Base-by-base conservation (phyloP, 2,797 vertebrate genomes). In the Danio choprae region DNA sequence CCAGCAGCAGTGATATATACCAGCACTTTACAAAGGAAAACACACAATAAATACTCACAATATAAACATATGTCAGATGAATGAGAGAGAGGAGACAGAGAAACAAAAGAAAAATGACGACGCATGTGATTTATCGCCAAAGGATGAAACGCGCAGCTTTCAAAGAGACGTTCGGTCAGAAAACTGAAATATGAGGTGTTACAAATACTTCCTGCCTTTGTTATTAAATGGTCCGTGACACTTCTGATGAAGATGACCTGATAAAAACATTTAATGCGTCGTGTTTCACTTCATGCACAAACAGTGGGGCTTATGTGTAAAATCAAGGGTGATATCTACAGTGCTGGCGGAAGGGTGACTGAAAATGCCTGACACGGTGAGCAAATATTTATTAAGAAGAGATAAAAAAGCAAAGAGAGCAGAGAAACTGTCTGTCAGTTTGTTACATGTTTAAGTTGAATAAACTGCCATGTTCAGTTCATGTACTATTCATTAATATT, bases 101-200 rank as follows among this genome's bases (percentile, higher is more conserved):
- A 77, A 38, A 73, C 69, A 56, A 78, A 41, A 22, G 59, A 68
- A 60, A 82, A 64, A 80, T 77, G 69, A 73, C 16, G 50, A 65
- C 16, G 64, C 18, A n/a, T 84, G 72, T 67, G 88, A 86, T 86
- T 83, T 88, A 88, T 85, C 79, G 83, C 87, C 86, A 60, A 40
- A 65, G 40, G 44, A 79, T 81, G 46, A 76, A 83, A 79, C 69
- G 12, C 56, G 18, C 38, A 11, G 53, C 70, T 48, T 78, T 85
- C 51, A 75, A 77, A 74, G 53, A 62, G 11, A 60, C 18, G 40
- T 75, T 73, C 22, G 6, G 20, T 62, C 50, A 16, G 43, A 69
- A 65, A 59, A 72, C 12, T 20, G 70, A 40, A 62, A 65, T 56
- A 56, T 6, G 40, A 70, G 70, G 75, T 51, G 59, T 60, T 70